phyloP scores from a whole-genome alignment of 64 coral and sea anemone genomes.

The Orbicella faveolata region DNA sequence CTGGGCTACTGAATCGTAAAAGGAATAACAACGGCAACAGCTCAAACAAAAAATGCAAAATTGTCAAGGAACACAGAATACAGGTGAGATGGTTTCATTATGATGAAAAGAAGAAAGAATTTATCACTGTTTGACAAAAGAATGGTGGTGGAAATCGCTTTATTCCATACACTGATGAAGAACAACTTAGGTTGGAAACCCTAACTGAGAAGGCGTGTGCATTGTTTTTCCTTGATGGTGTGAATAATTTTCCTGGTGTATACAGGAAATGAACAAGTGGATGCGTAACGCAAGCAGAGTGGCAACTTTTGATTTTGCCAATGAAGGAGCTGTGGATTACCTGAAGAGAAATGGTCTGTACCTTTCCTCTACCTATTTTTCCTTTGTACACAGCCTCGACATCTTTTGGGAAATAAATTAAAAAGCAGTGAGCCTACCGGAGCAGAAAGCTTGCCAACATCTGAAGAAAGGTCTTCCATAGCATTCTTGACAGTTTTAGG shows the following conservation, averaged over 20 bases:
- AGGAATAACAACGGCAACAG: not conserved
- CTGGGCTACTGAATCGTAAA: constrained; percentile 18
- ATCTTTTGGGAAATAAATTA: constrained; percentile 29
- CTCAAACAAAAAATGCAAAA: constrained; percentile 54
- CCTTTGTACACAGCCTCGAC: constrained; percentile 41
- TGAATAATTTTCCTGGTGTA: constrained; percentile 47
- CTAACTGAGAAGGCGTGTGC: not conserved
- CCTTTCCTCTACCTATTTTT: constrained; percentile 59
- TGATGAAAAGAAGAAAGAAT: not conserved
- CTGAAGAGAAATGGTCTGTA: constrained; percentile 49
- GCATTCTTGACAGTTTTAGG: not conserved
- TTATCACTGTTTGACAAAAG: constrained; percentile 38
- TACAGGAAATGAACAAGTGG: constrained; percentile 7
- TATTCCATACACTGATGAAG: constrained; percentile 1
- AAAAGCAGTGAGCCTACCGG: constrained; percentile 5
- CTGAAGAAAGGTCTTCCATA: not conserved
- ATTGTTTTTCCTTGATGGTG: constrained; percentile 33
- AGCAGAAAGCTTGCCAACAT: not conserved
- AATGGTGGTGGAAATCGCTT: constrained; percentile 53
- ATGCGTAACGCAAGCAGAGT: constrained; percentile 22
- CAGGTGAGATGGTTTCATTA: constrained; percentile 54
- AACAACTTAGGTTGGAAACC: not conserved
- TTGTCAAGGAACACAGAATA: constrained; percentile 49
- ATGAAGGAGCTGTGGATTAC: constrained; percentile 51
- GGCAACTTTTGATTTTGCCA: constrained; percentile 35